phyloP scores from a whole-genome alignment of 2,888 invertebrate genomes.

The Malthinus seriepunctatus region DNA sequence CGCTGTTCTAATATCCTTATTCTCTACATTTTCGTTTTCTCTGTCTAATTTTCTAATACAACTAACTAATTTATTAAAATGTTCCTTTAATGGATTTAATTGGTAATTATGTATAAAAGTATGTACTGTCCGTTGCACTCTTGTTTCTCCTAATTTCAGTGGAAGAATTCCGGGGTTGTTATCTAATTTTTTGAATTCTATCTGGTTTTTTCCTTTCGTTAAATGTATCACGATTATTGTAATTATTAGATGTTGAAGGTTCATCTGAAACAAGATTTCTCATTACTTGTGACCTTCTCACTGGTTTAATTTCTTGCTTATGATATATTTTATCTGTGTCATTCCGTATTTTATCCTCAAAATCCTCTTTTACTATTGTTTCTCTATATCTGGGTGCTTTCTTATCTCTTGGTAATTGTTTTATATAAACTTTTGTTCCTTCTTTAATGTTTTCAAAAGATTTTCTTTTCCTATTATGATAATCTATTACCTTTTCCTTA shows the following conservation, averaged over 20 bases:
- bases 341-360: neutral
- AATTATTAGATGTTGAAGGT: no score
- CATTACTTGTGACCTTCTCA: neutral
- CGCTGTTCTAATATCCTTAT: no score
- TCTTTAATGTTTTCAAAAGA: neutral
- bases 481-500: neutral
- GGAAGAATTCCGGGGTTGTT: neutral
- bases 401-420: neutral
- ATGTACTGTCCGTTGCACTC: neutral
- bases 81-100: neutral
- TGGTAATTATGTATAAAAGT: constrained; percentile 2
- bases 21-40: no score
- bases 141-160: neutral
- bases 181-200: neutral
- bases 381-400: neutral
- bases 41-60: no score
- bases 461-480: no score
- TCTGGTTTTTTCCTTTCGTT: neutral
- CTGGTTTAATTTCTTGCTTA: constrained; percentile 4
- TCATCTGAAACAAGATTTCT: neutral
- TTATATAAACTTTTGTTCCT: neutral
- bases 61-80: neutral
- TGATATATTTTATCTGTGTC: neutral
- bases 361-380: neutral
- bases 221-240: no score